Base-by-base conservation (phyloP, 2,888 invertebrate genomes). In the Eupithecia exiguata region DNA sequence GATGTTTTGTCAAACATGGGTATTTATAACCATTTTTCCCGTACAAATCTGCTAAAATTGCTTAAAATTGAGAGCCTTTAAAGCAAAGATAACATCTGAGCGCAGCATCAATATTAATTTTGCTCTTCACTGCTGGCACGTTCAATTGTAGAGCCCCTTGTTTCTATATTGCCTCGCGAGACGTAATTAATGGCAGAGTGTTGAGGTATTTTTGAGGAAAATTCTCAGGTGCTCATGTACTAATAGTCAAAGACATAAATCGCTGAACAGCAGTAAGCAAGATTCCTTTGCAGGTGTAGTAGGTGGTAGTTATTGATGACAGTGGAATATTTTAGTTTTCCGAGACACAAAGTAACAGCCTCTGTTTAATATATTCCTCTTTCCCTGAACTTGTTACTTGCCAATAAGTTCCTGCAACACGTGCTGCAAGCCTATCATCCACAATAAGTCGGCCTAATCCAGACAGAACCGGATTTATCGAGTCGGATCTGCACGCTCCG, bases 401-500 rank as follows among this genome's bases (percentile, higher is more conserved):
- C 21, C 40, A 69, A 61, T 63, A 68, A 75, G 70, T 66, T 40
- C 16, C 76, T 76, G 79, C 79, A 76, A 80, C 81, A 79, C 80
- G 80, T 81, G 74, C 75, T 74, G 67, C 75, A 68, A 70, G 80
- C 77, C 81, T 83, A 82, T 85, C 82, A 82, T 77, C 80, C 67
- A 76, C 81, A 78, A 78, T 81, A 81, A 81, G 78, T 80, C 79
- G 74, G 87, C 86, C 87, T 90, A 91, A 91, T 90, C 89, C 89
- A 84, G 86, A 86, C 86, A 74, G 79, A 81, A 82, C 81, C 83
- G 86, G 87, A 89, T 88, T 89, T 91, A 89, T 89, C 83, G 86
- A 81, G 83, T 82, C 78, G 76, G 35, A 71, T 76, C 83, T 79
- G 81, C 84, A 87, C 88, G 88, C 85, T 88, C 85, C 89, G 88